Conservation (phyloP, 2,797 vertebrate species). For the Coreius guichenoti region DNA sequence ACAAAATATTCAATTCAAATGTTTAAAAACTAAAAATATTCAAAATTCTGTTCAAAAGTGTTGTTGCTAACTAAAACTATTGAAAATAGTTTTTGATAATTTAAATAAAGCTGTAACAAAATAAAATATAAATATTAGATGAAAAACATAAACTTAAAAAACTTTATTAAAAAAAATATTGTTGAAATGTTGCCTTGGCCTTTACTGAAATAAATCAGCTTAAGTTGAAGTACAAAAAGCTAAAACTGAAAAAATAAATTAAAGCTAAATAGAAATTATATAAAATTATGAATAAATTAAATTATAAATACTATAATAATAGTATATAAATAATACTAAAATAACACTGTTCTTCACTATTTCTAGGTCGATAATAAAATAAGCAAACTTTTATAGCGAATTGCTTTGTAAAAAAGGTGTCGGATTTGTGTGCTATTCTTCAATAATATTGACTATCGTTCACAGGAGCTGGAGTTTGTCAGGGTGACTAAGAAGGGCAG, state of each 20-base stretch:
- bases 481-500: conserved; percentile 95
- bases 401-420: neutral
- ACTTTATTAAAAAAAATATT: no score
- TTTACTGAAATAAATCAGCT: neutral
- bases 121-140: no score
- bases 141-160: neutral
- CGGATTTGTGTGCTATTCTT: neutral
- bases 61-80: neutral
- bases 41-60: neutral
- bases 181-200: neutral
- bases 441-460: conserved; percentile 57
- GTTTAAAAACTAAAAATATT: neutral
- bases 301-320: neutral
- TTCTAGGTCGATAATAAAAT: neutral
- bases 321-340: neutral
- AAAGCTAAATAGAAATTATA: neutral
- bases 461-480: conserved; percentile 94
- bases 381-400: neutral
- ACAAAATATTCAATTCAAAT: neutral
- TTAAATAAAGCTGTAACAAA: neutral
- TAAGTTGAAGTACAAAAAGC: neutral
- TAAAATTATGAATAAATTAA: neutral
- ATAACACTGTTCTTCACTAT: neutral
- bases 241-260: neutral
- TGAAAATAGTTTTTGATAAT: neutral